Evolutionary conservation across 1,140 invertebrate genomes (phyloP).

Genomic region (Drosophila asahinai): DNA sequence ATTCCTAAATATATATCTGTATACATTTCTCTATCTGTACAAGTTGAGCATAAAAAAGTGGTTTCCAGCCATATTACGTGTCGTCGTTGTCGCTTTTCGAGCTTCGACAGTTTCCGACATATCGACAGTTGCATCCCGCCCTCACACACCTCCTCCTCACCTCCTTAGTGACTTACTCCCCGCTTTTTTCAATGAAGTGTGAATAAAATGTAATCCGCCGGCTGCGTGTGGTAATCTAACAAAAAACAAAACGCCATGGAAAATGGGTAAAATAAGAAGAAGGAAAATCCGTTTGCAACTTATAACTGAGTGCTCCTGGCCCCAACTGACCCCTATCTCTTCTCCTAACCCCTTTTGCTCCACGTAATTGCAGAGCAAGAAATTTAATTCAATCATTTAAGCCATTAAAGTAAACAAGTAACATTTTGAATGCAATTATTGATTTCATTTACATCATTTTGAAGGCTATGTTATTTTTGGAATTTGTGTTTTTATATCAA

Average conservation of each 20-base stretch:
- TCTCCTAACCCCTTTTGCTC: conserved; percentile 1
- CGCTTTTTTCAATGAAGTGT: conserved; percentile 30
- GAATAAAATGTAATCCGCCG: conserved; percentile 74
- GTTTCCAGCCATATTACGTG: conserved; percentile 68
- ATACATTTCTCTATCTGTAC: conserved; percentile 16
- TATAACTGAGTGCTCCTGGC: conserved; percentile 37
- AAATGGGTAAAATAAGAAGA: conserved; percentile 29
- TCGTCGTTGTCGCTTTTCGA: conserved; percentile 46
- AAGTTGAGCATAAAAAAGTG: conserved; percentile 23
- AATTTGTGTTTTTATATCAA: no score
- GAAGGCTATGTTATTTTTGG: not conserved
- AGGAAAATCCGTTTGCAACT: conserved; percentile 30
- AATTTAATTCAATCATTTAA: not conserved
- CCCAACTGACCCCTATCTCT: conserved; percentile 30
- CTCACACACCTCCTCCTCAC: not conserved
- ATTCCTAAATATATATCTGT: not conserved
- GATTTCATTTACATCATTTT: not conserved
- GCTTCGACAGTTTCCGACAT: conserved; percentile 76
- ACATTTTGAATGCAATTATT: not conserved
- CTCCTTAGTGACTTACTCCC: not conserved
- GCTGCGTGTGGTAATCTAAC: conserved; percentile 56
- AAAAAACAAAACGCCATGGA: conserved; percentile 24
- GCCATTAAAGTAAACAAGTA: not conserved
- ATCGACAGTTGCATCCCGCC: conserved; percentile 60
- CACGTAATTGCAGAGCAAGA: not conserved